phyloP scores from a whole-genome alignment of 2,888 invertebrate genomes.

The Dione vanillae region DNA sequence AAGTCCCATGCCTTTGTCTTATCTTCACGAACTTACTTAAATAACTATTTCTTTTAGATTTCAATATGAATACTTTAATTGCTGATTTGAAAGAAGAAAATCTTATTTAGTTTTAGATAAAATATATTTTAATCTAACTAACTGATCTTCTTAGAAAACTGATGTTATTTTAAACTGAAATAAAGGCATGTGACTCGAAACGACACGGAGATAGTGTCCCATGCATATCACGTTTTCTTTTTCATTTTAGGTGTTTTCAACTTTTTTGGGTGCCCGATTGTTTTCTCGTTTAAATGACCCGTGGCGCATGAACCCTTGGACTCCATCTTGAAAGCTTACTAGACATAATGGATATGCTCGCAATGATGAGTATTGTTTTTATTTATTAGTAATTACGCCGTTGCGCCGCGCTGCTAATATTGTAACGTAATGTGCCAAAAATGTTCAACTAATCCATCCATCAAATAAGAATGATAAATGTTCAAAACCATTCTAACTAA shows the following conservation, averaged over 20 bases:
- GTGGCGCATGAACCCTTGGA: conserved; percentile 75
- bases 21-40: background rate
- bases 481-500: conserved; percentile 1
- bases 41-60: background rate
- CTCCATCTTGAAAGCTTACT: conserved; percentile 74
- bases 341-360: conserved; percentile 77
- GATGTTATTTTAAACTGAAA: background rate
- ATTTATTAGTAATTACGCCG: conserved; percentile 61
- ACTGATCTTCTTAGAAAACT: background rate
- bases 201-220: conserved; percentile 45
- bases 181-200: conserved; percentile 60
- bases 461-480: too few species aligned
- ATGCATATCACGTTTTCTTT: conserved; percentile 81
- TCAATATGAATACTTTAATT: background rate
- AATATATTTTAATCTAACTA: background rate
- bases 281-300: conserved; percentile 84
- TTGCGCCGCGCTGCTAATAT: conserved; percentile 31
- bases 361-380: conserved; percentile 84
- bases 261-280: conserved; percentile 85
- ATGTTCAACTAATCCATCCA: too few species aligned
- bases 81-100: background rate
- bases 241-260: conserved; percentile 85
- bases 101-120: background rate
- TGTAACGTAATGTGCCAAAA: conserved; percentile 39
- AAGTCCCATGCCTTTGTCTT: conserved; percentile 60